Base-by-base conservation (phyloP, 2,797 vertebrate genomes). In the Paedocypris micromegethes region DNA sequence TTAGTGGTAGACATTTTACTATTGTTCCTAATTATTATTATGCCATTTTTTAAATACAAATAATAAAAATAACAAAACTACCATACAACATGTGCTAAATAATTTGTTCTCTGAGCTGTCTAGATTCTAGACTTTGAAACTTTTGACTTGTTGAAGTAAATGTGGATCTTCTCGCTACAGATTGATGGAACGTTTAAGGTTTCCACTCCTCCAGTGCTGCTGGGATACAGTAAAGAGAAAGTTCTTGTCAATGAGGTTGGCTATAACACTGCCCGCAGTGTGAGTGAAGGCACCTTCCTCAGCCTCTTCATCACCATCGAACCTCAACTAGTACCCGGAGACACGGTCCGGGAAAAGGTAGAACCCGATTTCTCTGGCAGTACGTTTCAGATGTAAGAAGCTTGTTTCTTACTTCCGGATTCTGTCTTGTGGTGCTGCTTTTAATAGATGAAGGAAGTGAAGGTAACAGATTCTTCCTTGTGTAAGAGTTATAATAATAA, bases 101-200 rank as follows among this genome's bases (percentile, higher is more conserved):
- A n/a, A 23, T 4, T 9, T 41, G 53, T 8, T 55, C 6, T 2
- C 38, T 2, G 23, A 23, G 40, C 39, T 43, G 6, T 9, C 9
- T 44, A 60, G 1, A 23, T 53, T 64, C 42, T 3, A 66, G 9
- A 46, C 41, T 39, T 61, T 2, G 8, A 9, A 45, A 9, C 2
- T n/a, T 39, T 8, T 46, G 2, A 37, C 47, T 60, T 4, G 56
- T 51, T 3, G 4, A 3, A 23, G 23, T 23, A 23, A 23, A 40
- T 57, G 2, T 40, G 46, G 9, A 0, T 5, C 38, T 72, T 71
- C 70, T 0, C 43, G 0, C 63, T 67, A 5, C 75, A 99, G 96
- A 94, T 99, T 60, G 95, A 99, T 39, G 97, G 97, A 2, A 98
- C 96, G 0, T 98, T 99, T 84, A 95, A 92, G 83, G 84, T 99